Percentiles rank a stretch among this genome's conserved stretches.
These are phyloP conservation scores for Tigriopus californicus DNA, from an alignment of 2,888 invertebrate genomes.

Conservation along the genomic window DNA sequence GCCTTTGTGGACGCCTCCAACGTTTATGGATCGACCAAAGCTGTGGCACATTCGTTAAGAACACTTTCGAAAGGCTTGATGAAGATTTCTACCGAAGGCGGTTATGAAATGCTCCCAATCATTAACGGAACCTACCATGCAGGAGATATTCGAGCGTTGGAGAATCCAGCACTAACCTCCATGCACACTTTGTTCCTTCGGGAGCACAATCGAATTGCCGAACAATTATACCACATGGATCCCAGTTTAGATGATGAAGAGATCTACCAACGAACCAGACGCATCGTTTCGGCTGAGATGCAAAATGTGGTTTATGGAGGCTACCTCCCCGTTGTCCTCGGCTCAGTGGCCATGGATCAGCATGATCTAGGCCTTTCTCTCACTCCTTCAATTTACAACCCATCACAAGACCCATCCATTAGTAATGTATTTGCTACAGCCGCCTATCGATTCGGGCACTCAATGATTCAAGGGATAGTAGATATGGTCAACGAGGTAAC, in stretches of 20 bases:
- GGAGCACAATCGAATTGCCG: constrained; percentile 69
- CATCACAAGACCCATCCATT: constrained; percentile 66
- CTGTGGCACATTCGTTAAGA: constrained; percentile 52
- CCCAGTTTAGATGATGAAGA: constrained; percentile 72
- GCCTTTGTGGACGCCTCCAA: constrained; percentile 70
- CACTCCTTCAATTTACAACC: constrained; percentile 58
- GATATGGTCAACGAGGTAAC: neutral
- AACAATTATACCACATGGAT: constrained; percentile 53
- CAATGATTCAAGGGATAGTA: neutral
- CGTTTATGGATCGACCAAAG: constrained; percentile 70
- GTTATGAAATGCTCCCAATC: constrained; percentile 55
- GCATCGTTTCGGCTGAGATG: constrained; percentile 51
- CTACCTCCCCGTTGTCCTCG: constrained; percentile 68
- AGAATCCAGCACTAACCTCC: constrained; percentile 68
- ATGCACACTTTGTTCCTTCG: constrained; percentile 71
- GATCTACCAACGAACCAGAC: constrained; percentile 56
- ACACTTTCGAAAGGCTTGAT: constrained; percentile 53
- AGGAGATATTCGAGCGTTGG: constrained; percentile 72
- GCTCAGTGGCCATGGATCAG: constrained; percentile 68
- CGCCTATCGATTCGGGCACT: constrained; percentile 71
- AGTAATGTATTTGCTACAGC: constrained; percentile 77
- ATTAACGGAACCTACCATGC: constrained; percentile 39
- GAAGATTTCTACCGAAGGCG: constrained; percentile 41
- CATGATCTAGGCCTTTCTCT: constrained; percentile 63
- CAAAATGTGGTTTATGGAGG: constrained; percentile 69